Conservation (phyloP, 2,888 invertebrate species). For the Dioctria linearis region DNA sequence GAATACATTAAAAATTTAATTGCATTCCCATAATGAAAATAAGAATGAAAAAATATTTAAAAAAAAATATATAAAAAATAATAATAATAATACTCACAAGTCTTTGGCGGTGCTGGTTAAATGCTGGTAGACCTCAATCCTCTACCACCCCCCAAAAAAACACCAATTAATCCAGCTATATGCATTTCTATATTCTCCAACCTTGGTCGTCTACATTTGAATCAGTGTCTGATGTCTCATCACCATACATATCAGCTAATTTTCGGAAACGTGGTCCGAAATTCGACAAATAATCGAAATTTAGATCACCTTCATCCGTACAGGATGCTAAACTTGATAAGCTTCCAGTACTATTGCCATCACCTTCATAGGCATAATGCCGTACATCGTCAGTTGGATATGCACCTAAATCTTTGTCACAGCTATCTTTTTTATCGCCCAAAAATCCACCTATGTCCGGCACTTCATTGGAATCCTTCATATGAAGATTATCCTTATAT, state of each 20-base stretch:
- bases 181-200: constrained; percentile 76
- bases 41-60: too few species aligned
- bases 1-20: not conserved
- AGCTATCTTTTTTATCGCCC: constrained; percentile 88
- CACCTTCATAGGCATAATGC: constrained; percentile 98
- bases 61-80: not conserved
- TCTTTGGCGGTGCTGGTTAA: constrained; percentile 54
- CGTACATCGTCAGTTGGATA: constrained; percentile 96
- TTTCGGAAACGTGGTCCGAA: constrained; percentile 97
- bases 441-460: constrained; percentile 93
- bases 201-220: constrained; percentile 85
- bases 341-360: constrained; percentile 93
- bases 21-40: not conserved
- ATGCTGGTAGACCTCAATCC: constrained; percentile 20
- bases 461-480: constrained; percentile 74
- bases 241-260: constrained; percentile 95
- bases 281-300: constrained; percentile 94
- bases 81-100: constrained; percentile 43
- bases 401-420: constrained; percentile 93
- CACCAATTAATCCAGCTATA: constrained; percentile 30
- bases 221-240: constrained; percentile 86
- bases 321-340: constrained; percentile 93
- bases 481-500: constrained; percentile 68
- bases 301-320: constrained; percentile 93
- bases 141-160: not conserved